Percentiles rank a stretch among this genome's conserved stretches.
Conservation (phyloP, 2,888 invertebrate species). For the Archips xylosteana region DNA sequence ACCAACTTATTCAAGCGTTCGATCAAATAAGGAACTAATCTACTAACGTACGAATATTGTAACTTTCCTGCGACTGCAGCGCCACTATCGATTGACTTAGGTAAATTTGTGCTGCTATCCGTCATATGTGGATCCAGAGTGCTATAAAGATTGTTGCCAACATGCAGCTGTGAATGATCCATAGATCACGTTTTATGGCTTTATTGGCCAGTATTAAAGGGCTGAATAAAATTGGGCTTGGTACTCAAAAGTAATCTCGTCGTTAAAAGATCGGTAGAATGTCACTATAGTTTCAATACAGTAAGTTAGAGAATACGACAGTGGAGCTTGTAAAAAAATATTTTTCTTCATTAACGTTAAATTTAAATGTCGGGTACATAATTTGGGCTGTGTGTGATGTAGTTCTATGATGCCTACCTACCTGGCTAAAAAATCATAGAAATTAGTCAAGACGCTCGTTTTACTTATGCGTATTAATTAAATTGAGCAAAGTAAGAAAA, state of each 20-base stretch:
- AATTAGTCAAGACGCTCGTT: no score
- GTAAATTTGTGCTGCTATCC: slow-evolving; percentile 43
- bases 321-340: no score
- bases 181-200: slow-evolving; percentile 62
- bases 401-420: no score
- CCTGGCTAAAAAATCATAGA: no score
- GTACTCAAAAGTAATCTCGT: slow-evolving; percentile 1
- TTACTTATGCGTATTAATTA: no score
- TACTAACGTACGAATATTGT: slow-evolving; percentile 1
- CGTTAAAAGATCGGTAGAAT: background rate
- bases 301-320: background rate
- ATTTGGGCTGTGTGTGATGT: no score
- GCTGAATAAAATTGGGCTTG: slow-evolving; percentile 36
- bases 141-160: slow-evolving; percentile 59
- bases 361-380: no score
- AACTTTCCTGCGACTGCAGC: background rate
- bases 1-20: slow-evolving; percentile 26
- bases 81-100: background rate
- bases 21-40: slow-evolving; percentile 11
- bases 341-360: no score
- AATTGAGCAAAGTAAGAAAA: no score
- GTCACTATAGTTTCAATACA: background rate
- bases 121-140: slow-evolving; percentile 55
- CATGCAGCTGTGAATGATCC: slow-evolving; percentile 55
- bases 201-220: slow-evolving; percentile 50